Evolutionary conservation across 2,888 invertebrate genomes (phyloP), one percentile per base, ranked within the genome.

Genomic region (Scaptomyza reducta): DNA sequence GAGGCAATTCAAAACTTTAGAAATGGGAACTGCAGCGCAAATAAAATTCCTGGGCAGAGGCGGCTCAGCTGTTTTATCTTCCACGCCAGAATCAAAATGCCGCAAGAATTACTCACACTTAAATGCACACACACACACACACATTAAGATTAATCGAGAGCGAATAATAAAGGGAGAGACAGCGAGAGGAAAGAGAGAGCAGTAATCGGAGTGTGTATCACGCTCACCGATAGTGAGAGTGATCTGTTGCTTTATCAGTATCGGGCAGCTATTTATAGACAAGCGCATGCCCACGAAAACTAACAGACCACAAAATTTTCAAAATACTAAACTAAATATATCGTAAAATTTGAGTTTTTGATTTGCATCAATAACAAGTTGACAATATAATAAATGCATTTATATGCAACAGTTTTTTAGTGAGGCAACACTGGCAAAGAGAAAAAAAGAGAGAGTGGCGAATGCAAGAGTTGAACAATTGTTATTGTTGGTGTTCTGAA

Each of bases 191-290:
- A 22, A 49, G 49, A 49, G 49, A 46, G 29, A 29, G 47, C 14
- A 22, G n/a, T 27, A 29, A 25, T 6, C 51, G 6, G 31, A 55
- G 57, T 18, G 14, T 13, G 49, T 16, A 42, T 33, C 29, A 18
- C 46, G 54, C 70, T 73, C 74, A 77, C 46, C 65, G 79, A 79
- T 74, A 77, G 82, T 66, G 79, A 82, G 82, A 81, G 82, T 77
- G 79, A 79, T 80, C 82, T 81, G 69, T 61, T 77, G 67, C 75
- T 82, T 79, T 80, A 80, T 80, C 79, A 82, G 79, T 64, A 38
- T 44, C 55, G 44, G 38, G 47, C 58, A 63, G 60, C 62, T 82
- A 80, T 77, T 77, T 82, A 44, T 74, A 82, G 68, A 66, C 45
- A 55, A 42, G 54, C 63, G 49, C 44, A 69, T 68, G 46, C 46